Percentiles rank a stretch among this genome's conserved stretches.
These are phyloP conservation scores for Papilio helenus DNA, from an alignment of 1,140 invertebrate species.

Conservation along the genomic window DNA sequence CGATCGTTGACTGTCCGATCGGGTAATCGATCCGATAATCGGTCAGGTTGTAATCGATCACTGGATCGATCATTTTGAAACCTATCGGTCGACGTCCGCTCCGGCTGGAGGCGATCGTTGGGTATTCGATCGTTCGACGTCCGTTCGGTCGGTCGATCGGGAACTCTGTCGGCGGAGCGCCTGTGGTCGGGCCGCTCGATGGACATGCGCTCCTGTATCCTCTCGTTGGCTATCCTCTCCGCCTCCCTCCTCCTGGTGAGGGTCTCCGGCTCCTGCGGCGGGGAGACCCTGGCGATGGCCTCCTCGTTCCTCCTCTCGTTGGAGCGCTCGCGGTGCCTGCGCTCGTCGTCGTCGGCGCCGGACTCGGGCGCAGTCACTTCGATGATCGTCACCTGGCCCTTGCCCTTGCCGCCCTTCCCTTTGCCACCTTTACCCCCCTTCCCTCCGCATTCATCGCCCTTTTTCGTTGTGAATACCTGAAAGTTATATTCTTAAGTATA, in stretches of 20 bases:
- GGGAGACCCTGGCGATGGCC: constrained; percentile 69
- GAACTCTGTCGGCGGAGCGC: constrained; percentile 49
- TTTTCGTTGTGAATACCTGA: constrained; percentile 77
- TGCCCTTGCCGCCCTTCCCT: constrained; percentile 85
- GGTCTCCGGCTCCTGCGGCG: constrained; percentile 61
- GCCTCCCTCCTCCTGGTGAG: constrained; percentile 60
- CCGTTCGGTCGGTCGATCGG: constrained; percentile 50
- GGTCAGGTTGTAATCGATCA: constrained; percentile 45
- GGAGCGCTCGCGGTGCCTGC: constrained; percentile 58
- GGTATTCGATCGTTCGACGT: constrained; percentile 58
- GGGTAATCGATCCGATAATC: constrained; percentile 43
- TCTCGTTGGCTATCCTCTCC: constrained; percentile 57
- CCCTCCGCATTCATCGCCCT: constrained; percentile 84
- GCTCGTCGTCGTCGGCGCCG: constrained; percentile 59
- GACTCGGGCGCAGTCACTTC: constrained; percentile 67
- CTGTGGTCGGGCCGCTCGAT: constrained; percentile 60
- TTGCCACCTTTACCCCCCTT: constrained; percentile 86
- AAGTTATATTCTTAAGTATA: constrained; percentile 31
- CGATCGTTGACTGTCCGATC: constrained; percentile 48
- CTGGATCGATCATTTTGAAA: constrained; percentile 45
- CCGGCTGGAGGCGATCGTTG: constrained; percentile 40
- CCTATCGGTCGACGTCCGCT: constrained; percentile 40
- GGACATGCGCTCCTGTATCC: constrained; percentile 59
- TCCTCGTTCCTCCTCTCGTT: constrained; percentile 66
- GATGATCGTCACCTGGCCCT: constrained; percentile 84